phyloP scores from a whole-genome alignment of 2,113 vertebrate species.

The Cyanoramphus novaezelandiae region DNA sequence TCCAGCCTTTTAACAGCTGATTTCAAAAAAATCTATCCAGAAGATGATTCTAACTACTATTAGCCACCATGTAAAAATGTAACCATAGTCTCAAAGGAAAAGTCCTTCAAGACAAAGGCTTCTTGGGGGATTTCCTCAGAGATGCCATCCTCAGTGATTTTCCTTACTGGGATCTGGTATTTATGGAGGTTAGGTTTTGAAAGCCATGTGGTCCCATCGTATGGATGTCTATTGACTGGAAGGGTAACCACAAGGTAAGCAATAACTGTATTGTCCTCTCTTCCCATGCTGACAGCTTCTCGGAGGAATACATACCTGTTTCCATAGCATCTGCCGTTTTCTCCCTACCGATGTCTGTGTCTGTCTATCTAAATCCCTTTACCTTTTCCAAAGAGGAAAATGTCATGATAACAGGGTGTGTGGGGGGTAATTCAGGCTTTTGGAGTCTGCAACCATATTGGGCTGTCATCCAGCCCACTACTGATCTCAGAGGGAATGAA shows the following conservation, averaged over 20 bases:
- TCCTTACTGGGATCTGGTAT: background rate
- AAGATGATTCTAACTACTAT: background rate
- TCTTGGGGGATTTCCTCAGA: background rate
- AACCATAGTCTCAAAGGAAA: background rate
- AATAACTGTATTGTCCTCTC: background rate
- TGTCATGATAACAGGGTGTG: constrained; percentile 49
- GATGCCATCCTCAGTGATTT: background rate
- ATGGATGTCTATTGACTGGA: background rate
- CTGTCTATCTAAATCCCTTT: constrained; percentile 37
- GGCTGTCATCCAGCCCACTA: constrained; percentile 63
- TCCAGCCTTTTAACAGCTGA: background rate
- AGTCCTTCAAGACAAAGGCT: background rate
- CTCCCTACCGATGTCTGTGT: background rate
- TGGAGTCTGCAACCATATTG: constrained; percentile 53
- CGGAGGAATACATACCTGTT: background rate
- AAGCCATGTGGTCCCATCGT: background rate
- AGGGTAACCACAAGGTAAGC: background rate
- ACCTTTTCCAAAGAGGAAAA: constrained; percentile 64
- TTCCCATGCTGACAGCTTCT: background rate
- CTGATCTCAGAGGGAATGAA: constrained; percentile 58
- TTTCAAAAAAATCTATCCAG: background rate
- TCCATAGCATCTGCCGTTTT: constrained; percentile 17
- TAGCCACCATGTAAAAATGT: background rate
- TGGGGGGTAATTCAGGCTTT: constrained; percentile 53
- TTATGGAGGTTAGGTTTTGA: background rate